A percentile compares a stretch with the other conserved stretches of the same genome.
phyloP scores from a whole-genome alignment of 2,113 vertebrate species.

The Calidris pugnax region DNA sequence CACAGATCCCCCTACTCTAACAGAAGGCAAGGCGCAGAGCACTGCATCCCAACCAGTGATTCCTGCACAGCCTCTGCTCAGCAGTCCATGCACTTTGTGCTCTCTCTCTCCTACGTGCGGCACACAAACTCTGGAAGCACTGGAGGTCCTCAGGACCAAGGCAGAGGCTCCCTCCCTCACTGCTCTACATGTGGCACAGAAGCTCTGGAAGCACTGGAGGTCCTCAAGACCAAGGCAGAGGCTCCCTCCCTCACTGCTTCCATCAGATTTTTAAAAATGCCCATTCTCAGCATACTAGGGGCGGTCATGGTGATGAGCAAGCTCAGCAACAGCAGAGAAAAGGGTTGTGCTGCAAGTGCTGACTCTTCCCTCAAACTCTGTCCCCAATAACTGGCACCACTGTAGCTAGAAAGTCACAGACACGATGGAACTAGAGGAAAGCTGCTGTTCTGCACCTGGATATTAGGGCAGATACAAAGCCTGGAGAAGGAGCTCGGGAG shows the following conservation, averaged over 20 bases:
- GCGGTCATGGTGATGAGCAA: not conserved
- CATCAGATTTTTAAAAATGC: not conserved
- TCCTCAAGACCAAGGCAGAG: not conserved
- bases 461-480: not conserved
- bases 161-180: not conserved
- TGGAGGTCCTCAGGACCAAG: not conserved
- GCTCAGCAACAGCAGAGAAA: not conserved
- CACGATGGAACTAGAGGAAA: not conserved
- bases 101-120: fast-evolving
- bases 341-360: not conserved
- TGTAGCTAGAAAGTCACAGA: not conserved
- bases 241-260: not conserved
- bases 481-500: not conserved
- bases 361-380: not conserved
- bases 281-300: not conserved
- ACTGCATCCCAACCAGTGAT: fast-evolving
- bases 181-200: not conserved
- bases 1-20: not conserved
- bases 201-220: fast-evolving
- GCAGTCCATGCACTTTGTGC: fast-evolving
- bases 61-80: not conserved
- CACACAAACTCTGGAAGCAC: not conserved
- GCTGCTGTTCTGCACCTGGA: not conserved
- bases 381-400: not conserved
- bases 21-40: fast-evolving